Evolutionary conservation across 2,113 vertebrate genomes (phyloP).

Genomic region (Columba livia): DNA sequence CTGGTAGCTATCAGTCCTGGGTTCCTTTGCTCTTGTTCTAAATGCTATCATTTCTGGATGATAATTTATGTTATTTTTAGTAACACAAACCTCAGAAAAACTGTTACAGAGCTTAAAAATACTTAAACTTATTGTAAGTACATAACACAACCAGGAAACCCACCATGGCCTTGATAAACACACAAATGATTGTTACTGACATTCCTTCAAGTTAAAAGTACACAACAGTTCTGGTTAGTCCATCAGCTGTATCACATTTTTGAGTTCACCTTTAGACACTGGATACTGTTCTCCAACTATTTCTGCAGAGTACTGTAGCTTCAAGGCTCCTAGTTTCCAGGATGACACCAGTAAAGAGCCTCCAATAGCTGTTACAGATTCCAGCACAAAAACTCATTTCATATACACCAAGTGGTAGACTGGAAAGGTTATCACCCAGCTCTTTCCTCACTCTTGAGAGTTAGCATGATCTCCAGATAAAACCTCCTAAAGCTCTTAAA

Average conservation of each 20-base stretch:
- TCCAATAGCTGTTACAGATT: not conserved
- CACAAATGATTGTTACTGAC: not conserved
- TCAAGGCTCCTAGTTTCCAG: not conserved
- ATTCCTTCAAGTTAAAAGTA: not conserved
- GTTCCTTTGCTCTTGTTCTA: not conserved
- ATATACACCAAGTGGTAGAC: not conserved
- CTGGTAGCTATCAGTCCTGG: not conserved
- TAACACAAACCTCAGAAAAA: not conserved
- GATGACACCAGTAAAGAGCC: not conserved
- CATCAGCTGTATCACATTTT: not conserved
- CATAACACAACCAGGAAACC: not conserved
- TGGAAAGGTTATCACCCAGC: not conserved
- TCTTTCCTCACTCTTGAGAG: not conserved
- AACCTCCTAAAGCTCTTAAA: not conserved
- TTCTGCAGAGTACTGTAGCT: not conserved
- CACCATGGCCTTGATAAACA: not conserved
- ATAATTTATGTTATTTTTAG: not conserved
- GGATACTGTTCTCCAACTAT: not conserved
- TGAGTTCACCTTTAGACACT: not conserved
- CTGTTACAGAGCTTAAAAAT: not conserved
- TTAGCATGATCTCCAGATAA: not conserved
- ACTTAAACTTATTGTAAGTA: not conserved
- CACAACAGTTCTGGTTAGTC: not conserved
- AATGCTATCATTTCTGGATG: not conserved
- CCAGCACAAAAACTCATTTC: not conserved